Percentiles rank a stretch among this genome's conserved stretches.
These are phyloP conservation scores for Harpagoxenus sublaevis DNA, from an alignment of 2,888 invertebrate genomes.

Conservation along the genomic window DNA sequence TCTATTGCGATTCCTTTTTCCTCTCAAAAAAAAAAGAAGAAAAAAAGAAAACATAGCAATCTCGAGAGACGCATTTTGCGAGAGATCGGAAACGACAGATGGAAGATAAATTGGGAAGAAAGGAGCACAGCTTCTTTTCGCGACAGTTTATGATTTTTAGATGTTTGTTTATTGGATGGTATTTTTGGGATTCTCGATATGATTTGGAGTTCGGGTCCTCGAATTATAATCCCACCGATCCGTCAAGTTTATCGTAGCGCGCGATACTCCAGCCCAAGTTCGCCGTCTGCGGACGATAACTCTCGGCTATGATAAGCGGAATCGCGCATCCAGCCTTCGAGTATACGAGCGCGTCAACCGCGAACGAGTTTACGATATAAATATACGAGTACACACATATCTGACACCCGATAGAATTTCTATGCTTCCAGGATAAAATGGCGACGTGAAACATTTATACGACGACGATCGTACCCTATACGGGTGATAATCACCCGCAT, in stretches of 20 bases:
- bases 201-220: conserved; percentile 7
- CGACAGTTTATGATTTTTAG: background rate
- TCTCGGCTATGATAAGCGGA: conserved; percentile 3
- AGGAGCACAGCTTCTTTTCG: background rate
- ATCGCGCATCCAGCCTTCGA: background rate
- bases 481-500: background rate
- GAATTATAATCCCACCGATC: conserved; percentile 14
- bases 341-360: background rate
- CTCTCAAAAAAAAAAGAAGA: background rate
- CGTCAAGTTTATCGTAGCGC: background rate
- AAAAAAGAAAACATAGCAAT: background rate
- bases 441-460: conserved; percentile 6
- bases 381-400: conserved; percentile 26
- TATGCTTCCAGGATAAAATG: conserved; percentile 6
- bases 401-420: conserved; percentile 24
- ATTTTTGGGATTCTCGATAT: background rate
- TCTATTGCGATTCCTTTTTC: background rate
- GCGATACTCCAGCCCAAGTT: background rate
- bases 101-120: background rate
- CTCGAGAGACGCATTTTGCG: background rate
- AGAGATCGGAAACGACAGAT: background rate
- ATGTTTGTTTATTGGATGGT: background rate
- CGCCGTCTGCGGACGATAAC: background rate
- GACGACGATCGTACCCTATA: background rate
- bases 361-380: conserved; percentile 18